Base-by-base conservation (phyloP, 53 echinoderm and acorn worm species). In the Echinometra lucunter region DNA sequence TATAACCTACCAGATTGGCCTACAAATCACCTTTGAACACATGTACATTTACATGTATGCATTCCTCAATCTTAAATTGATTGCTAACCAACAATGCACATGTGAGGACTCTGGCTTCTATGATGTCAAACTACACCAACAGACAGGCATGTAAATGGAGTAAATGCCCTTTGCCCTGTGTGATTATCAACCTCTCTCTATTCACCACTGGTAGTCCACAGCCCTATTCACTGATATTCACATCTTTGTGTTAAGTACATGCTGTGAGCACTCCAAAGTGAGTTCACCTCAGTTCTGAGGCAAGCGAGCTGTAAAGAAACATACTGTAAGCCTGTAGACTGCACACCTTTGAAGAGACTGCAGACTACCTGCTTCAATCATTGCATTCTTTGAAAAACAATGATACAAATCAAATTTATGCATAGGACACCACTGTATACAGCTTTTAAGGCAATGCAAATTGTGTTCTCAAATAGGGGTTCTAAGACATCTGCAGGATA, bases 91-190 rank as follows among this genome's bases (percentile, higher is more conserved):
- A 47, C 45, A 45, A 85, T 47, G 49, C 47, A 45, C 47, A 85
- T 85, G 85, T 85, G 85, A 49, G 49, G 10, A n/a, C 45, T 85
- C 49, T 15, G 49, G 45, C 85, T 85, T 49, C 49, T 49, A 47
- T 40, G 45, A 47, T 81, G 85, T 85, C 85, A 85, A 85, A 49
- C 47, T 85, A 85, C 42, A 30, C 85, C 85, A 85, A 85, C 49
- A 85, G 85, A 49, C 85, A 85, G 28, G 85, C 85, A 85, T 85
- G 85, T 85, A 85, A 85, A 85, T 89, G 89, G 60, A 89, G 63
- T 60, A 89, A 89, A 60, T 92, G 92, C 92, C 92, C 92, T 92
- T 92, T 92, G 92, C 92, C 92, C 92, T 16, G 1, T 53, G 4
- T 45, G 45, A 75, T 92, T 78, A 92, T 78, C 92, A 67, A 91